Conservation (phyloP, 2,888 invertebrate species). For the Habroteleia sp. region DNA sequence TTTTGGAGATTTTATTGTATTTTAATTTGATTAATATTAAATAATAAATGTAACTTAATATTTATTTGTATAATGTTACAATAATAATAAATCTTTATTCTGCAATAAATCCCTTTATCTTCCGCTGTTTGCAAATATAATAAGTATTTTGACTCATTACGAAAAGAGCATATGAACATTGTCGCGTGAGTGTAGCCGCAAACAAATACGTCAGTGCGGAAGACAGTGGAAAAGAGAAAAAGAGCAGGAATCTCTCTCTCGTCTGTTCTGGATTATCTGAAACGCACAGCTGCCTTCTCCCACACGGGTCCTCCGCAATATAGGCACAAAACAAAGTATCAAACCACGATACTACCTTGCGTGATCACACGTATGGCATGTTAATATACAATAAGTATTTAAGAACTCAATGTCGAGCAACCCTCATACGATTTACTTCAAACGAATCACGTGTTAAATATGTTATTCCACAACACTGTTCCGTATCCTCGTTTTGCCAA, state of each 20-base stretch:
- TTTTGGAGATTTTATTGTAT: too few species aligned
- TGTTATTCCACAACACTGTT: constrained; percentile 16
- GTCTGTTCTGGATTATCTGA: constrained; percentile 71
- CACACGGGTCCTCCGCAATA: constrained; percentile 71
- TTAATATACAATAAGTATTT: constrained; percentile 79
- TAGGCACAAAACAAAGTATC: constrained; percentile 72
- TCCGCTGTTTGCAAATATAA: too few species aligned
- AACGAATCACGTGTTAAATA: constrained; percentile 54
- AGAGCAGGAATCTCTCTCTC: constrained; percentile 61
- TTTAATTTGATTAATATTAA: too few species aligned
- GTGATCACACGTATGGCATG: constrained; percentile 77
- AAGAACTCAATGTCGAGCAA: constrained; percentile 64
- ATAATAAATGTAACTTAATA: too few species aligned
- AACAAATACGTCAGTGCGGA: constrained; percentile 47
- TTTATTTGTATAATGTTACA: too few species aligned
- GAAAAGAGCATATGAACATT: constrained; percentile 41
- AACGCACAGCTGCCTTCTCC: constrained; percentile 76
- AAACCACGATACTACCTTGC: constrained; percentile 74
- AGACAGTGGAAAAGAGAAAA: constrained; percentile 52
- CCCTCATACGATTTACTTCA: constrained; percentile 39
- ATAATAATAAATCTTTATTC: too few species aligned
- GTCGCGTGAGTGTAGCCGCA: constrained; percentile 53
- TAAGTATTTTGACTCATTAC: constrained; percentile 31
- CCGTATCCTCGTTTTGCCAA: constrained; percentile 17
- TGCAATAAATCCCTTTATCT: too few species aligned